A percentile compares a stretch with the other conserved stretches of the same genome.
These are phyloP conservation scores for Muscicapa striata DNA, from an alignment of 2,797 vertebrate genomes.

Conservation along the genomic window DNA sequence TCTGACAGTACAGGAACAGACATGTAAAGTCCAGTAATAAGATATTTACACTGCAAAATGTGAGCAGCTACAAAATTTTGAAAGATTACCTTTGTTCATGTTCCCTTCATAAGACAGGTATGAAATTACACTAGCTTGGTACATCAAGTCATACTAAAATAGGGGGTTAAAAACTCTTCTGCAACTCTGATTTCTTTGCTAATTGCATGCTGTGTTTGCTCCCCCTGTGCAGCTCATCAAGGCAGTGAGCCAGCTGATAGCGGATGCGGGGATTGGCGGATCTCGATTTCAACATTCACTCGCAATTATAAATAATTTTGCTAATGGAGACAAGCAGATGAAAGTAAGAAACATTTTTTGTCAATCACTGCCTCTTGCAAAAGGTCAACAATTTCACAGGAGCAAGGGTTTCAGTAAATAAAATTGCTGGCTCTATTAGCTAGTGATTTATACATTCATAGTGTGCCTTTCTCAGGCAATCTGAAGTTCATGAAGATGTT, in stretches of 20 bases:
- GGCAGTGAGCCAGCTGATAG: conserved; percentile 96
- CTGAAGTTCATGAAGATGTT: neutral
- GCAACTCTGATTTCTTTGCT: neutral
- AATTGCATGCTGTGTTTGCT: neutral
- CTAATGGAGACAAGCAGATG: conserved; percentile 95
- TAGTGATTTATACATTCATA: neutral
- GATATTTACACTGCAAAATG: neutral
- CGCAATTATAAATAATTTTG: conserved; percentile 98
- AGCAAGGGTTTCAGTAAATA: neutral
- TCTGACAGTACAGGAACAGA: neutral
- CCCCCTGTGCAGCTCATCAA: conserved; percentile 88
- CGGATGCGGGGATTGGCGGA: conserved; percentile 94
- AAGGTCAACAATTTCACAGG: conserved; percentile 29
- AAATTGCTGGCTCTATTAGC: neutral
- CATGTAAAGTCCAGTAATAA: neutral
- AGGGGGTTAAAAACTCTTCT: neutral
- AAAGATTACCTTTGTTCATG: neutral
- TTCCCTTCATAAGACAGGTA: neutral
- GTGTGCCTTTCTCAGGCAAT: neutral
- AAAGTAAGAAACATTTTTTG: conserved; percentile 82
- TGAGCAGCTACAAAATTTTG: neutral
- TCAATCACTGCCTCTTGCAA: neutral
- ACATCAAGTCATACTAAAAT: neutral
- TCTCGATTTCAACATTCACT: conserved; percentile 97
- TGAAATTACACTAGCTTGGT: neutral